Evolutionary conservation across 2,888 invertebrate species (phyloP), one percentile per base, ranked within the genome.

Genomic region (Melolontha melolontha): DNA sequence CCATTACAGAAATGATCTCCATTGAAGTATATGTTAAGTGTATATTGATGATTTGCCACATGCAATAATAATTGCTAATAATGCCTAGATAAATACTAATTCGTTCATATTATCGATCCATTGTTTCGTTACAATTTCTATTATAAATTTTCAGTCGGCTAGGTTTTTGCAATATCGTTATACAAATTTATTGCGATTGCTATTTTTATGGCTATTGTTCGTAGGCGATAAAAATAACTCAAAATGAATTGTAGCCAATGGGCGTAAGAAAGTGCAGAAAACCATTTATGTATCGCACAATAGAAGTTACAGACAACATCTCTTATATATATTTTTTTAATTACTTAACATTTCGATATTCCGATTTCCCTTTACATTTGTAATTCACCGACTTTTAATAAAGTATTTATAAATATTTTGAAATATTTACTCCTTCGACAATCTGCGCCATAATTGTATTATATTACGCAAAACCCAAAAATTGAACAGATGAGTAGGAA

Each of bases 1-100:
- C 70, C 63, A 72, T 64, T 69, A 73, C 71, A 71, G 70, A 17
- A 75, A 75, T 67, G 67, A 68, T 68, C 68, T 65, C 68, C 65
- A 65, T 50, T 59, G 57, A 34, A 34, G 51, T 27, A 17, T 12
- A 29, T 51, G 8, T 40, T 44, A 16, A 10, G 47, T 34, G 63
- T 64, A 72, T 72, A 71, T 66, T 68, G 64, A 72, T 70, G 66
- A 71, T 71, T 70, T 64, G 66, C 55, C 27, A 47, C 42, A 52
- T 49, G 44, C 22, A 22, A 52, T 64, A 64, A 64, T 64, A 14
- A 52, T 52, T 64, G 52, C 52, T 51, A 64, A 64, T 64, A 64
- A 64, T 27, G 52, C 40, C 52, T 64, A 64, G 51, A 64, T 64
- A 51, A 50, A 64, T 64, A 52, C 41, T 64, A 64, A 64, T 64